Base-by-base conservation (phyloP, 2,888 invertebrate genomes). In the Fragum sueziense region DNA sequence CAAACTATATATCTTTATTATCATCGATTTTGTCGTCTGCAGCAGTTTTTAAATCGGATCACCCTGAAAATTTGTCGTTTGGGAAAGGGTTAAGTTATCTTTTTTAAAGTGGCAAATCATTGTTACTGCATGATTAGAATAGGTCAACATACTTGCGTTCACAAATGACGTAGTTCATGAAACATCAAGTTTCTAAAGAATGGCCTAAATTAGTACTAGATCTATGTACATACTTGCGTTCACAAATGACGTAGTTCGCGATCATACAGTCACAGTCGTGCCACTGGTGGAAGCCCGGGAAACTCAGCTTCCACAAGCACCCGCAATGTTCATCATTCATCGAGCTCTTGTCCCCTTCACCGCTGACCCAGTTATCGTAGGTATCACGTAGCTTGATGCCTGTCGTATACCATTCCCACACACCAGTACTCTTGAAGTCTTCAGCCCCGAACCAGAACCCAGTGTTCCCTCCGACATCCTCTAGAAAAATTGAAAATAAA, bases 391-490 rank as follows among this genome's bases (percentile, higher is more conserved):
- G 4, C 31, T 31, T 14, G 7, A 17, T 59, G 11, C 29, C 29
- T 4, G 2, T 31, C 6, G 25, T 17, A 9, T 31, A 27, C 59
- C 59, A 59, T 29, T 27, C 31, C 59, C 59, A 59, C 4, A 29
- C 11, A 25, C 59, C 59, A 59, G 22, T 27, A 1, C 29, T 1
- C 4, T 59, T 29, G 9, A 59, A 14, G 29, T 59, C 59, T 20
- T 59, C 59, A 1, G 59, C 59, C 0, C 59, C 59, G 29, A 59
- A 59, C 59, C 59, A 59, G 59, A 59, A 59, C 17, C 29, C 6
- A 1, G 4, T 59, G 29, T 59, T n/a, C 11, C 25, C 3, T 1
- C 29, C 59, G 14, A 31, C 29, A 17, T 59, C 31, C 11, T 22
- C 54, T 54, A 6, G 20, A 2, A 4, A 2, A 25, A 54, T 54